Base-by-base conservation (phyloP, 2,888 invertebrate species). In the Melanophora roralis region DNA sequence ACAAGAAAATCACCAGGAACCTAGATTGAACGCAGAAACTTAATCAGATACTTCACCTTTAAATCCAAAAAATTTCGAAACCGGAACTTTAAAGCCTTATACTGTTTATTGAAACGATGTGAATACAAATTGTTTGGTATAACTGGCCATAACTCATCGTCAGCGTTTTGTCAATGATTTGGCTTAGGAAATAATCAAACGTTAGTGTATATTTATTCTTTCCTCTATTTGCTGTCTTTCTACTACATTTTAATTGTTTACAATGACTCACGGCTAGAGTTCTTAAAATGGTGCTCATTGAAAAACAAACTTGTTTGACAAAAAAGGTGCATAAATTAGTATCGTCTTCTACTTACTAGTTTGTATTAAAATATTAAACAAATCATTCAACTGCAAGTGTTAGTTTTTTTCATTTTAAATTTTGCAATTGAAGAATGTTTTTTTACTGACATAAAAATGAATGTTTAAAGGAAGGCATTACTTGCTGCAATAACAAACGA, bases 261-360 rank as follows among this genome's bases (percentile, higher is more conserved):
- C 38, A 60, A 60, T 71, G 71, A 71, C 49, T 71, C 71, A 71
- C 12, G 5, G 6, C 14, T 51, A 51, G 27, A 27, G 27, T 34
- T 72, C 45, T 62, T 11, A 27, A 64, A 62, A 68, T 65, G 74
- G 27, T 67, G 74, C 19, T 53, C 62, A 64, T 73, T 47, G 36
- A 45, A 55, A 27, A 19, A 19, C n/a, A 8, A 12, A 62, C 27
- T 27, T 53, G 47, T 60, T 53, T 75, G 75, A 68, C 60, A 68
- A 75, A 62, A 32, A 43, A 67, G 51, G 51, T 67, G 67, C 59
- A 75, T 75, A 68, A 68, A 62, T 53, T 60, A 62, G 40, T 53
- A 27, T 9, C 19, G n/a, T 16, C 34, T 51, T 32, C 40, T 51
- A 62, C 60, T 72, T 23, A 68, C 32, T 45, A 12, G 12, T 9